A percentile compares a stretch with the other conserved stretches of the same genome.
phyloP scores from a whole-genome alignment of 2,888 invertebrate genomes.

The Globia sparganii region DNA sequence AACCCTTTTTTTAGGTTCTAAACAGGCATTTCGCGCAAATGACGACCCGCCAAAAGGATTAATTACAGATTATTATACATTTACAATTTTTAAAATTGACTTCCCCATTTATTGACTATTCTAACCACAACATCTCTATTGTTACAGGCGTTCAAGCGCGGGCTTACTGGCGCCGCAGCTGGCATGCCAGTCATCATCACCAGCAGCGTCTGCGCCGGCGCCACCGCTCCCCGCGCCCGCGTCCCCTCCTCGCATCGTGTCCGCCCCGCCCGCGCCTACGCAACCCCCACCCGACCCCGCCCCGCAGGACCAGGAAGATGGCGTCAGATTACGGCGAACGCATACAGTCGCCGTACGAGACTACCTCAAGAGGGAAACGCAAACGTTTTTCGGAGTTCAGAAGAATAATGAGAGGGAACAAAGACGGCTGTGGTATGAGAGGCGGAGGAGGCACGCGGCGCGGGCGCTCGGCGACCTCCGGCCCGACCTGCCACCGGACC shows the following conservation, averaged over 20 bases:
- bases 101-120: neutral
- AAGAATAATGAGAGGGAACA: slow-evolving; percentile 94
- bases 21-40: neutral
- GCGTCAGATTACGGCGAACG: slow-evolving; percentile 85
- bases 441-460: slow-evolving; percentile 94
- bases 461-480: slow-evolving; percentile 92
- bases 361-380: slow-evolving; percentile 94
- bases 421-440: slow-evolving; percentile 94
- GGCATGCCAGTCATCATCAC: slow-evolving; percentile 83
- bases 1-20: neutral
- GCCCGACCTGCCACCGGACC: slow-evolving; percentile 90
- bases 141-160: slow-evolving; percentile 88
- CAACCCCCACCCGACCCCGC: slow-evolving; percentile 79
- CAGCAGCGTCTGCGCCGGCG: slow-evolving; percentile 78
- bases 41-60: neutral
- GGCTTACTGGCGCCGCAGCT: slow-evolving; percentile 86
- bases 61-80: neutral
- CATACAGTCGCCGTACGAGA: slow-evolving; percentile 88
- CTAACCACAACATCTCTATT: slow-evolving; percentile 62
- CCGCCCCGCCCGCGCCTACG: slow-evolving; percentile 78
- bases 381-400: slow-evolving; percentile 96
- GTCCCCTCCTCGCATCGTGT: slow-evolving; percentile 85
- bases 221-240: slow-evolving; percentile 80
- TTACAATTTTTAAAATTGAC: too few species aligned
- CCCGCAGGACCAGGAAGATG: slow-evolving; percentile 86